Evolutionary conservation across 2,113 vertebrate species (phyloP), one percentile per base, ranked within the genome.

Genomic region (Tragulus kanchil): DNA sequence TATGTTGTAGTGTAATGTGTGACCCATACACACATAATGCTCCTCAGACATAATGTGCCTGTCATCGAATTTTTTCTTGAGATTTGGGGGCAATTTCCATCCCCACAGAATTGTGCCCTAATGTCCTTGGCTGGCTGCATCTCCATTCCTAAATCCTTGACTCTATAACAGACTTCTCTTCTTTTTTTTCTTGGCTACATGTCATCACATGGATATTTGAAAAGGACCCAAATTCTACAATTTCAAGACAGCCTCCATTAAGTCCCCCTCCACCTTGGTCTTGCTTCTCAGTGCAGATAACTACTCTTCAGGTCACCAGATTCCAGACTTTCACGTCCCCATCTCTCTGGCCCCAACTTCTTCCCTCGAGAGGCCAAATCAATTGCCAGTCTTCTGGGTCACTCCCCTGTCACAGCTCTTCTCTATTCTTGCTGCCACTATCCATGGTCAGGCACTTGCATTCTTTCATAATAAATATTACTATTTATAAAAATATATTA

Each of bases 11-110:
- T 62, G 8, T 3, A 75, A 1, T 17, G 45, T 50, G 23, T 10
- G 67, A 10, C 6, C 3, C 1, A 1, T 9, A 17, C 3, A 25
- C 3, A 28, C 3, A 7, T 3, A 8, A 9, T 50, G 11, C 52
- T 23, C 17, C 4, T 50, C n/a, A 9, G 36, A 31, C 12, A 10
- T 11, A 36, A 0, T 83, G 65, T 3, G 3, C 23, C 61, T 31
- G 8, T 23, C 5, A 19, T 3, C 7, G 25, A 36, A 59, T n/a
- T 59, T 73, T 45, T n/a, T 42, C 16, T 23, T 1, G 5, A 42
- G 45, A 25, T 42, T 86, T n/a, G 9, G 54, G 21, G 23, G 6
- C 6, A 10, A 2, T 36, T 3, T 4, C 1, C 6, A 0, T 54
- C 31, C 2, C 13, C 3, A 6, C 3, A 52, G 48, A 77, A 23